Percentiles rank a stretch among this genome's conserved stretches.
These are phyloP conservation scores for Motacilla tschutschensis DNA, from an alignment of 2,113 vertebrate genomes.

Conservation along the genomic window DNA sequence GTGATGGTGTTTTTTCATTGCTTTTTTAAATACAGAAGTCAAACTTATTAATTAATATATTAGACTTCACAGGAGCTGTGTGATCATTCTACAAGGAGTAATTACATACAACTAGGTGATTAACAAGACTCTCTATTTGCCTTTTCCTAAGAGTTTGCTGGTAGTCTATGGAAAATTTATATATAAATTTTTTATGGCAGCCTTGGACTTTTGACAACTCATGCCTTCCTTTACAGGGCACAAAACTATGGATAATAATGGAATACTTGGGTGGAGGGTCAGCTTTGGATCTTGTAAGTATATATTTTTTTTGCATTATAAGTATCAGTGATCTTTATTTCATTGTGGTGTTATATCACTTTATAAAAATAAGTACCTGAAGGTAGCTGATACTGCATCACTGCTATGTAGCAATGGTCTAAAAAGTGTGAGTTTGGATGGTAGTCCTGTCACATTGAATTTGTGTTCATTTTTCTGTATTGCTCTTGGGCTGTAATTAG, in stretches of 20 bases:
- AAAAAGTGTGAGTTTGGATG: background rate
- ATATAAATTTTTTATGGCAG: background rate
- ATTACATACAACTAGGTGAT: background rate
- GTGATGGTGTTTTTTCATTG: background rate
- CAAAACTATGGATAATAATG: constrained; percentile 84
- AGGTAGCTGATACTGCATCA: background rate
- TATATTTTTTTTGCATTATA: background rate
- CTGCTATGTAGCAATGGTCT: background rate
- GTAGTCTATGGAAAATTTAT: background rate
- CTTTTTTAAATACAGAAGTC: background rate
- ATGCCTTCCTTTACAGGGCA: constrained; percentile 40
- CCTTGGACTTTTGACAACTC: background rate
- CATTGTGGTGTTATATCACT: background rate
- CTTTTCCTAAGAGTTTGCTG: background rate
- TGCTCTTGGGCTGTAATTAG: background rate
- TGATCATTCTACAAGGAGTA: background rate
- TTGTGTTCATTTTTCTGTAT: background rate
- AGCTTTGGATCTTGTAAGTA: constrained; percentile 79
- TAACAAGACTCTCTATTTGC: background rate
- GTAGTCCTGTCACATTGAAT: background rate
- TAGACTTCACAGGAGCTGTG: background rate
- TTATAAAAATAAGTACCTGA: background rate
- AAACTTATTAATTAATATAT: background rate
- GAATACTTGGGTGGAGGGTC: constrained; percentile 81
- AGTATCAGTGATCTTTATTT: background rate